A percentile compares a stretch with the other conserved stretches of the same genome.
Evolutionary conservation across 2,113 vertebrate genomes (phyloP).

Genomic region (Polypterus senegalus): DNA sequence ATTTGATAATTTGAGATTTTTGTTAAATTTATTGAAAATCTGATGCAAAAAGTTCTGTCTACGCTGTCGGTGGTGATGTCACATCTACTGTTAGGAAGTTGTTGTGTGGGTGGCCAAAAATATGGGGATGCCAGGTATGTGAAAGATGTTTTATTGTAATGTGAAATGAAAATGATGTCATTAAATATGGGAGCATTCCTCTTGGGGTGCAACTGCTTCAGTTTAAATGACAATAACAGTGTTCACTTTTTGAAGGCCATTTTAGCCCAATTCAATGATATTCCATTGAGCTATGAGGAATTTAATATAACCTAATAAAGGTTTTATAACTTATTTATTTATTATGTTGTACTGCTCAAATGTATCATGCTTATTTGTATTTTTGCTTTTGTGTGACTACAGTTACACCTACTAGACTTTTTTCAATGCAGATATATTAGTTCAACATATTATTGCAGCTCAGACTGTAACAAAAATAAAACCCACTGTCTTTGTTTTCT

Average conservation of each 20-base stretch:
- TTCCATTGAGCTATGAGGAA: background rate
- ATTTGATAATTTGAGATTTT: no score
- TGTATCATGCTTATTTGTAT: background rate
- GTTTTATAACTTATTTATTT: constrained; percentile 4
- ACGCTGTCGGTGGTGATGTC: no score
- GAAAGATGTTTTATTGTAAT: no score
- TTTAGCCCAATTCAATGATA: background rate
- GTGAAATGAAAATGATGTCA: no score
- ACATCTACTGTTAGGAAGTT: no score
- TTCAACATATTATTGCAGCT: no score
- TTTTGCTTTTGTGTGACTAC: background rate
- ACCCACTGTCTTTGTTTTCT: no score
- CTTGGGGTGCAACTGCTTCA: background rate
- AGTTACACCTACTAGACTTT: background rate
- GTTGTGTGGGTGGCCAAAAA: no score
- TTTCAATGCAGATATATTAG: background rate
- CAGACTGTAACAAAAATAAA: no score
- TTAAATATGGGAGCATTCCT: background rate
- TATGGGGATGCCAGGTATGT: no score
- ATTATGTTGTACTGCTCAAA: background rate
- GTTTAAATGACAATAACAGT: background rate
- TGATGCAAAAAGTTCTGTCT: no score
- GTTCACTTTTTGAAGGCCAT: background rate
- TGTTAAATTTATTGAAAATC: no score
- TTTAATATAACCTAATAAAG: background rate